Conservation (phyloP, 2,888 invertebrate species). For the Protophormia terraenovae region DNA sequence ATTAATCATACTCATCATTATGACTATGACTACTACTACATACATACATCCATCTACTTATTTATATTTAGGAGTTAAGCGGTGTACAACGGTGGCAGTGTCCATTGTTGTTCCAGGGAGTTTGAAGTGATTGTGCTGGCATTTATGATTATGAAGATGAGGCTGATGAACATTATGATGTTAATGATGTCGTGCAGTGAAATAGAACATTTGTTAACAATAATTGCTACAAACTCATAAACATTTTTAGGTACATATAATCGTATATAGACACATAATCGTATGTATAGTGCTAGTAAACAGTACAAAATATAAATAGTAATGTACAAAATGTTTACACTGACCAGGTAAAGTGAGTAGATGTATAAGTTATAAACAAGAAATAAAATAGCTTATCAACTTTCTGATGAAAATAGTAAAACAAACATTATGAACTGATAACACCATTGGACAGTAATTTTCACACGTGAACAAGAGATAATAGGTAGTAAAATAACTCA, state of each 20-base stretch:
- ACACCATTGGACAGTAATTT: too few relatives aligned
- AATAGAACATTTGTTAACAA: slow-evolving; percentile 12
- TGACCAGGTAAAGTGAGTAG: background rate
- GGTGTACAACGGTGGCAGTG: background rate
- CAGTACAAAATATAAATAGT: background rate
- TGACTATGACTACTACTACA: background rate
- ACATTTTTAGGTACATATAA: background rate
- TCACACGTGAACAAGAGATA: too few relatives aligned
- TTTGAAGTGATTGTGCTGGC: background rate
- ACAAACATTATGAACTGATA: too few relatives aligned
- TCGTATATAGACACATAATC: background rate
- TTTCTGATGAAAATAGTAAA: too few relatives aligned
- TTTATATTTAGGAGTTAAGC: background rate
- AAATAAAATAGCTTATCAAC: too few relatives aligned
- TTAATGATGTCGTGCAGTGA: background rate
- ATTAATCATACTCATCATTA: slow-evolving; percentile 47
- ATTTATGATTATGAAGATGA: background rate
- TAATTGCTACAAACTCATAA: slow-evolving; percentile 19
- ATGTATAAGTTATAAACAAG: too few relatives aligned
- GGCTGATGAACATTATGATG: background rate
- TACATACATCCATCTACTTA: too few relatives aligned
- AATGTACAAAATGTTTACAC: background rate
- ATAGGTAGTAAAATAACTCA: too few relatives aligned
- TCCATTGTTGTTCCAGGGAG: background rate
- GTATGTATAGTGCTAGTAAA: background rate